phyloP scores from a whole-genome alignment of 2,888 invertebrate species.

The Rhagophthalmus giganteus region DNA sequence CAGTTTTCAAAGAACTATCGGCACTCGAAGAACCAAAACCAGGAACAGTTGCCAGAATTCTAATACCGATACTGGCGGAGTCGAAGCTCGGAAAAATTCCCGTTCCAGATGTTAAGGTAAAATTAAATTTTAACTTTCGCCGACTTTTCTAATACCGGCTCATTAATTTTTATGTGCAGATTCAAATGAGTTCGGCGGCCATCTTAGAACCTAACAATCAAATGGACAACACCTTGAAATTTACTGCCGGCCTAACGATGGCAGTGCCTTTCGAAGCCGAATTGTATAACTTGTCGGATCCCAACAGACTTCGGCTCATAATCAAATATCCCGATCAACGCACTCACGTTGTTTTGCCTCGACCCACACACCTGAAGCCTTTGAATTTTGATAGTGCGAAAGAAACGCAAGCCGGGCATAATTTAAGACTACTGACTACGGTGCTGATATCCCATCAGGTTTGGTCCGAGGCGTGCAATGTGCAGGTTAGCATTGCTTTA shows the following conservation, averaged over 20 bases:
- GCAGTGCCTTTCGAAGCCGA: conserved; percentile 87
- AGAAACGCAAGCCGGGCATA: conserved; percentile 63
- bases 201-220: conserved; percentile 85
- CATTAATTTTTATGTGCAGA: too few relatives aligned
- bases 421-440: conserved; percentile 77
- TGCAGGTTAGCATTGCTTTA: conserved; percentile 82
- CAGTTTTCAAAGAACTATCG: conserved; percentile 77
- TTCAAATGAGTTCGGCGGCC: conserved; percentile 77
- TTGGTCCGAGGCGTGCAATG: conserved; percentile 89
- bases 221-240: conserved; percentile 79
- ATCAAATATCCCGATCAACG: conserved; percentile 92
- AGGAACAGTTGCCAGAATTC: conserved; percentile 74
- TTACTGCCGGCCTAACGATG: conserved; percentile 89
- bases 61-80: conserved; percentile 74
- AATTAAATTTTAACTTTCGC: conserved; percentile 17
- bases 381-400: conserved; percentile 62
- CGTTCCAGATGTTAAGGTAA: conserved; percentile 67
- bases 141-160: neutral
- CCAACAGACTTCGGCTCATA: conserved; percentile 76
- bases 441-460: conserved; percentile 89
- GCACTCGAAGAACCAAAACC: conserved; percentile 82
- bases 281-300: conserved; percentile 75
- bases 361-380: conserved; percentile 73
- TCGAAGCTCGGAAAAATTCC: conserved; percentile 70
- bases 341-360: conserved; percentile 80